Evolutionary conservation across 2,113 vertebrate genomes (phyloP).

Genomic region (Polypterus bichir): DNA sequence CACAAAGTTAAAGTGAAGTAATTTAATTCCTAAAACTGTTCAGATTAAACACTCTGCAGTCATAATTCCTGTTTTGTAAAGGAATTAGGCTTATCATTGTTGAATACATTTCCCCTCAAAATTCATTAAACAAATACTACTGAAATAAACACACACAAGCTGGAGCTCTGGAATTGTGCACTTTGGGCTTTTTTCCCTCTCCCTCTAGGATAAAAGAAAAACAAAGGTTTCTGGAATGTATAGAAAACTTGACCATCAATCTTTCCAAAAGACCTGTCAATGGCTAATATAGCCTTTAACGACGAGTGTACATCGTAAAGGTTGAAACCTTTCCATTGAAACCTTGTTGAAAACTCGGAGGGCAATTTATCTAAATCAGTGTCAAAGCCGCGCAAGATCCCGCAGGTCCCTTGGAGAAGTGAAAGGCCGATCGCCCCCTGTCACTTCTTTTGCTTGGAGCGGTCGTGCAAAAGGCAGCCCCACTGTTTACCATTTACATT

Average conservation of each 20-base stretch:
- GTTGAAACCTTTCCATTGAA: conserved; percentile 21
- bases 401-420: conserved; percentile 35
- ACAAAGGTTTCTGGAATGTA: not conserved
- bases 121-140: not conserved
- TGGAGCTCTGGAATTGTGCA: not conserved
- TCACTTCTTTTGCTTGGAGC: conserved; percentile 45
- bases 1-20: too few relatives aligned
- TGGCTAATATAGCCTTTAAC: conserved; percentile 16
- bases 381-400: conserved; percentile 52
- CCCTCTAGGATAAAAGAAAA: not conserved
- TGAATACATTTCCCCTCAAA: not conserved
- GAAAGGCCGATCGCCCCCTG: conserved; percentile 33
- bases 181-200: not conserved
- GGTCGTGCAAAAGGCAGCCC: conserved; percentile 29
- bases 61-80: too few relatives aligned
- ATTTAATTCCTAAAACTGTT: too few relatives aligned
- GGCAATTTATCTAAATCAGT: conserved; percentile 71
- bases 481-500: conserved; percentile 45
- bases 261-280: not conserved
- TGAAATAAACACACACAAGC: not conserved
- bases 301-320: conserved; percentile 7
- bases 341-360: conserved; percentile 21
- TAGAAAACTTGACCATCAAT: conserved; percentile 3
- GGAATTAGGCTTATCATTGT: not conserved
- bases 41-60: too few relatives aligned